Conservation (phyloP, 1,140 invertebrate species). For the Pentalonia nigronervosa region DNA sequence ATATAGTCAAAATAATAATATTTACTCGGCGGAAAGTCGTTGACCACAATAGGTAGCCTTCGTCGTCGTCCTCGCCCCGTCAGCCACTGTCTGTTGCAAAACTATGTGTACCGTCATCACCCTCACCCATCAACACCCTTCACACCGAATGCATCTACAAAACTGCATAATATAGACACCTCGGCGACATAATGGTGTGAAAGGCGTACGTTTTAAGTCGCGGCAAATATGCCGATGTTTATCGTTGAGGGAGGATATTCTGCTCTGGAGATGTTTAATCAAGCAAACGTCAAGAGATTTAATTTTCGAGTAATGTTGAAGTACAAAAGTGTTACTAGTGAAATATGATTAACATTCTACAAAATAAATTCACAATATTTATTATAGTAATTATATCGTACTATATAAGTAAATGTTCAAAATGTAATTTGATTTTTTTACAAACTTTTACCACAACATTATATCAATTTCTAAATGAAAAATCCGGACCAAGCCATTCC, state of each 20-base stretch:
- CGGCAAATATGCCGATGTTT: background rate
- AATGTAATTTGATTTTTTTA: background rate
- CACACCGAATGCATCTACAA: background rate
- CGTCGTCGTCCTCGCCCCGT: background rate
- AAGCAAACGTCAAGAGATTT: background rate
- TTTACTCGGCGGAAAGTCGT: background rate
- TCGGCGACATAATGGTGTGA: background rate
- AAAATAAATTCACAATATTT: background rate
- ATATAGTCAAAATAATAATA: background rate
- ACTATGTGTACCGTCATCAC: background rate
- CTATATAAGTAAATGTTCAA: background rate
- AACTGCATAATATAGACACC: background rate
- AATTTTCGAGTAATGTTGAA: fast-evolving
- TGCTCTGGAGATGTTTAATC: background rate
- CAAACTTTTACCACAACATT: too few relatives aligned
- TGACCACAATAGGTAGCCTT: background rate
- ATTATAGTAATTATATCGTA: too few relatives aligned
- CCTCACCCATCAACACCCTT: background rate
- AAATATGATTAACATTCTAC: background rate
- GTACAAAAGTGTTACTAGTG: too few relatives aligned
- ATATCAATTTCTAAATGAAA: too few relatives aligned
- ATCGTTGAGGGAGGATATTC: background rate
- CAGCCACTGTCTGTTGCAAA: background rate
- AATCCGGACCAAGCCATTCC: too few relatives aligned
- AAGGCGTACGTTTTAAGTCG: background rate